Evolutionary conservation across 30 jellyfish, hydroid and myxozoan species (phyloP).

Genomic region (Sanderia malayensis): DNA sequence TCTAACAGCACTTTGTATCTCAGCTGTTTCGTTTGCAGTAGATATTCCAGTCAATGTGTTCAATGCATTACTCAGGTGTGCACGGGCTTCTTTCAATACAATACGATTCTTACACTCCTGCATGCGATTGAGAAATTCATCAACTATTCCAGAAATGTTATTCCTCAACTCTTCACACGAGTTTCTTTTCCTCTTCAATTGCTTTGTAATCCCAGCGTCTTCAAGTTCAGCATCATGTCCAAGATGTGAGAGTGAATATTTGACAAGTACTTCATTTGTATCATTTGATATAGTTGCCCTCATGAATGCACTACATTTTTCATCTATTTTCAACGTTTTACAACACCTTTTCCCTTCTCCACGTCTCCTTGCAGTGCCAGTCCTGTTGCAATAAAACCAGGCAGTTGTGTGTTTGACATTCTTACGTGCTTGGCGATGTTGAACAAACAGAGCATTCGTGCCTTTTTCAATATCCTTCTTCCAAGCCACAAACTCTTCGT

Average conservation of each 20-base stretch:
- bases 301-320: constrained; percentile 45
- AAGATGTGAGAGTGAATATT: constrained; percentile 18
- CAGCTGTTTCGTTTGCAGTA: too few relatives aligned
- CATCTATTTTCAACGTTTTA: constrained; percentile 10
- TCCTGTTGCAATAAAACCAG: constrained; percentile 47
- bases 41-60: too few relatives aligned
- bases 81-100: too few relatives aligned
- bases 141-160: too few relatives aligned
- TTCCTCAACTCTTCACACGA: too few relatives aligned
- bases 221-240: constrained; percentile 38
- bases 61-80: too few relatives aligned
- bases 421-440: constrained; percentile 11
- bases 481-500: not conserved
- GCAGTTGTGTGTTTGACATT: not conserved
- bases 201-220: not conserved
- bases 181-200: too few relatives aligned
- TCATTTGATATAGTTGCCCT: constrained; percentile 12
- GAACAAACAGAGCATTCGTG: constrained; percentile 47
- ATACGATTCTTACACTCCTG: too few relatives aligned
- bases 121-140: too few relatives aligned
- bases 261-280: constrained; percentile 5
- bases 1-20: too few relatives aligned
- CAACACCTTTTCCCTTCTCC: constrained; percentile 21
- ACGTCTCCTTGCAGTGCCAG: constrained; percentile 20
- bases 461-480: constrained; percentile 9